Base-by-base conservation (phyloP, 2,888 invertebrate genomes). In the Eilema caniola region DNA sequence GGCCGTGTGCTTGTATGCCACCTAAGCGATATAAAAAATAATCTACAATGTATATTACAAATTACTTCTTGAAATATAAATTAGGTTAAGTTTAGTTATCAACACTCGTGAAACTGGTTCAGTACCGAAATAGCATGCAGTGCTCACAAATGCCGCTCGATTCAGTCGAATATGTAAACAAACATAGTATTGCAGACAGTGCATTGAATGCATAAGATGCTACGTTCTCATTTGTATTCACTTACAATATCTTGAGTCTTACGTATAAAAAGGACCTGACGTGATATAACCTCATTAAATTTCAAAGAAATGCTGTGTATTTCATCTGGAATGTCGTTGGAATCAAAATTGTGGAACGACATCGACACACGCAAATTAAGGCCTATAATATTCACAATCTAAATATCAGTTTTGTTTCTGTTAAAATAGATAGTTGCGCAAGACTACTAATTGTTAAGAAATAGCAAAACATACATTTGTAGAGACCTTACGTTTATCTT, bases 141-240 rank as follows among this genome's bases (percentile, higher is more conserved):
- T 72, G 73, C 70, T 77, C 72, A 83, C 65, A 65, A 81, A 77
- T 84, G 77, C 78, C 69, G 74, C 73, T 75, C 79, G 79, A 79
- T 76, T 81, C 72, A 78, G 62, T 62, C 65, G 12, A 72, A 78
- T 72, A 67, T 72, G 79, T 77, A 79, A 78, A 82, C 78, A 81
- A 80, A 78, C 70, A 75, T 66, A 73, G 68, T 72, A 74, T 69
- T 77, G 66, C 70, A 69, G 63, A 70, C 75, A 78, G 67, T 72
- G 73, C 76, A 77, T 70, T 72, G 62, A 72, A 78, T 79, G 77
- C 75, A 78, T 74, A 78, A 66, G 66, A 75, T 64, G 74, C 70
- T 72, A 72, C 73, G 74, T 63, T 75, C 74, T 75, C 64, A 79
- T 80, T 76, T 76, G 76, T 79, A 80, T 81, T 75, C 83, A 75